Base-by-base conservation (phyloP, 2,888 invertebrate species). In the Caenorhabditis sp. region DNA sequence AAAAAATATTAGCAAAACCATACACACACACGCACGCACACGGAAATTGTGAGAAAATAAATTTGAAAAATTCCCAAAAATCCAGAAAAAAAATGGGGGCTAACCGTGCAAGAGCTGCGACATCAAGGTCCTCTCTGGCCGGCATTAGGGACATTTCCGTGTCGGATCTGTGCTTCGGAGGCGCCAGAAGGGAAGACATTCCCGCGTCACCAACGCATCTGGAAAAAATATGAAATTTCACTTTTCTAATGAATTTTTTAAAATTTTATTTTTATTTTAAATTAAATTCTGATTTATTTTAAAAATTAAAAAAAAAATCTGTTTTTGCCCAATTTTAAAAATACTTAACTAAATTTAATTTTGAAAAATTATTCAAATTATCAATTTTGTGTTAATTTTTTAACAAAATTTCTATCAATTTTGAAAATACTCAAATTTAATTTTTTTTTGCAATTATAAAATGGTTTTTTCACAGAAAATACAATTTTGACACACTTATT, bases 141-240 rank as follows among this genome's bases (percentile, higher is more conserved):
- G 62, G 70, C 68, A 87, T 81, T 20, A 87, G 35, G 2, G 80
- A 76, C 69, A 87, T 77, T 68, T 87, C 87, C n/a, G 86, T 87
- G 28, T 87, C 87, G 20, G 82, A 80, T 20, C 78, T 71, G 9
- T 83, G 84, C 8, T 82, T 78, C 28, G 80, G 80, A 18, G 87
- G 85, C 13, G 84, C 82, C n/a, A 87, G 55, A 15, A 83, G 64
- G 32, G 86, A 85, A 1, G 80, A 58, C 50, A 86, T 79, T 50
- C 71, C 78, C 8, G 79, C 64, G 18, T 86, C 87, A 44, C 80
- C 82, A 4, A 87, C 82, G 61, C 87, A 87, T 51, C 87, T 87
- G 68, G 79, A 85, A 56, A 18, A 4, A 37, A 32, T 6, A 9
- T 4, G 32, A 32, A 32, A 32, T 32, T 32, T 32, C 9, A 9